Evolutionary conservation across 2,113 vertebrate species (phyloP).

Genomic region (Podocnemis expansa): DNA sequence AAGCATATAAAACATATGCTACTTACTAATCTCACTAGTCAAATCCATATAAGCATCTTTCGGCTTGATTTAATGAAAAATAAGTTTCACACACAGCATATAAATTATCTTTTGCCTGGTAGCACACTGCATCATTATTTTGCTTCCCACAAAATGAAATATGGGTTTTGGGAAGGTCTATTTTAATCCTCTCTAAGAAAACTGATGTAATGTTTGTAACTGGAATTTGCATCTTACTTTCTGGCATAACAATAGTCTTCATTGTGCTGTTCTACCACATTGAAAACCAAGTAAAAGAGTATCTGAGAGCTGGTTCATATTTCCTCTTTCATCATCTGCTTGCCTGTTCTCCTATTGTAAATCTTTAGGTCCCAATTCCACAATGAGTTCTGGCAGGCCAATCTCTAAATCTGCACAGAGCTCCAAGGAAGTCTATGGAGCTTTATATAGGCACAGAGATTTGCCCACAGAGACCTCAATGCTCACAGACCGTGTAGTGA

Average conservation of each 20-base stretch:
- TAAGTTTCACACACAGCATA: background rate
- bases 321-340: background rate
- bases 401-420: background rate
- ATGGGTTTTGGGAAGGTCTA: accelerated
- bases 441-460: background rate
- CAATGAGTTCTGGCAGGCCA: background rate
- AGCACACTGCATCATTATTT: conserved; percentile 21
- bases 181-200: conserved; percentile 12
- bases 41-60: background rate
- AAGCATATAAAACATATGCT: background rate
- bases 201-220: background rate
- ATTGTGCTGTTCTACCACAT: background rate
- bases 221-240: conserved; percentile 16
- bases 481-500: background rate
- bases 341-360: background rate
- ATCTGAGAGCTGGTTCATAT: background rate
- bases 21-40: conserved; percentile 14
- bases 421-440: background rate
- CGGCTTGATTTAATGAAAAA: conserved; percentile 21
- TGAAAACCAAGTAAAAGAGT: background rate
- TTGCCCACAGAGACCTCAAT: background rate
- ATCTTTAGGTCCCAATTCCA: background rate
- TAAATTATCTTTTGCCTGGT: conserved; percentile 24
- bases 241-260: background rate
- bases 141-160: conserved; percentile 43